Conservation (phyloP, 2,797 vertebrate species). For the Mallotus villosus region DNA sequence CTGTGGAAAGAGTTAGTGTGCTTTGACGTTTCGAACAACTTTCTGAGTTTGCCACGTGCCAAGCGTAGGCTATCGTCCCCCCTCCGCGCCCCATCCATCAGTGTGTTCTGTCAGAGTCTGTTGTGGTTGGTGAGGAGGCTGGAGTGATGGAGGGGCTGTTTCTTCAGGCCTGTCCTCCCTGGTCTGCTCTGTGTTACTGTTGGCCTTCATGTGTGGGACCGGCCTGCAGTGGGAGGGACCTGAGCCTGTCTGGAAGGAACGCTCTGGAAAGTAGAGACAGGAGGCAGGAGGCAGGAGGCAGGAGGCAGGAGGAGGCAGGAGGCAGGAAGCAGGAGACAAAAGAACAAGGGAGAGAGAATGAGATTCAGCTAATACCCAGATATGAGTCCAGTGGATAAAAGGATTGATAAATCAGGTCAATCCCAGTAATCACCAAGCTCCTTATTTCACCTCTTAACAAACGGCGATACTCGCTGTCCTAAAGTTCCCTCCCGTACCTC, state of each 20-base stretch:
- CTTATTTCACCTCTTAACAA: not conserved
- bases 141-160: conserved; percentile 9
- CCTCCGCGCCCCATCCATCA: too few relatives aligned
- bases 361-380: too few relatives aligned
- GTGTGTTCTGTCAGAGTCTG: not conserved
- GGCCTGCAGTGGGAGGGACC: conserved; percentile 27
- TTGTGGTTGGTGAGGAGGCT: not conserved
- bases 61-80: too few relatives aligned
- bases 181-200: conserved; percentile 39
- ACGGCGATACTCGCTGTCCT: not conserved
- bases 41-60: too few relatives aligned
- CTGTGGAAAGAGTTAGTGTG: too few relatives aligned
- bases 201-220: conserved; percentile 37
- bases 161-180: conserved; percentile 38
- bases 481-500: not conserved
- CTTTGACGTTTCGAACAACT: too few relatives aligned
- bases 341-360: conserved; percentile 68
- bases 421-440: conserved; percentile 59
- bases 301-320: not conserved
- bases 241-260: conserved; percentile 32
- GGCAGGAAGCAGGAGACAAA: conserved; percentile 20
- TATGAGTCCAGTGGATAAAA: too few relatives aligned
- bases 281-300: too few relatives aligned
- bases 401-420: too few relatives aligned
- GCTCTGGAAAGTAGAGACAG: conserved; percentile 29